phyloP scores from a whole-genome alignment of 1,140 invertebrate genomes.

The Psilanteris sp. region DNA sequence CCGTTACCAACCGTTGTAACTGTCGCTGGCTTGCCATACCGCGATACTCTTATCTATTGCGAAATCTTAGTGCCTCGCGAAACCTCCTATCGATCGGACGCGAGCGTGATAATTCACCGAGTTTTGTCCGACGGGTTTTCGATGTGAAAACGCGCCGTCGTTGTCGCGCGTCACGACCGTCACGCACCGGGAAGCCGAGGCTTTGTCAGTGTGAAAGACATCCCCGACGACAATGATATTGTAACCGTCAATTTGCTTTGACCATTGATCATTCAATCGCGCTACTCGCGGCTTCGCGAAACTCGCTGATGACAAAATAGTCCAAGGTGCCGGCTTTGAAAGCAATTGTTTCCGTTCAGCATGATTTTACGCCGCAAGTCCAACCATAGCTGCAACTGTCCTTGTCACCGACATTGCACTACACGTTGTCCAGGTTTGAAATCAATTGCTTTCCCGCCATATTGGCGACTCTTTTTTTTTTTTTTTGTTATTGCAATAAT shows the following conservation, averaged over 20 bases:
- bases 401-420: constrained; percentile 76
- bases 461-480: background rate
- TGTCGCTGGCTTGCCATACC: constrained; percentile 2
- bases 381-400: constrained; percentile 74
- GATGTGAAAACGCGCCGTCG: background rate
- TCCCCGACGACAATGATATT: too few relatives aligned
- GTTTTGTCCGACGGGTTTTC: too few relatives aligned
- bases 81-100: constrained; percentile 25
- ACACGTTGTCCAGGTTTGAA: constrained; percentile 75
- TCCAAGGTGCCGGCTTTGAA: background rate
- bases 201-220: too few relatives aligned
- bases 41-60: constrained; percentile 34
- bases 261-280: too few relatives aligned
- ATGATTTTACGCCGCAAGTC: constrained; percentile 72
- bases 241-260: too few relatives aligned
- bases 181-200: background rate
- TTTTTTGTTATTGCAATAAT: background rate
- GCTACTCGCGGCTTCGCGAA: background rate
- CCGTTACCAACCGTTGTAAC: constrained; percentile 31
- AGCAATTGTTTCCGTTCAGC: background rate
- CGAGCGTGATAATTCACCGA: background rate
- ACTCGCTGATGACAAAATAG: background rate
- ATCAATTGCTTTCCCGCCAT: constrained; percentile 37
- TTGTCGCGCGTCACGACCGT: background rate
- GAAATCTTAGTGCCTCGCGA: constrained; percentile 26